Percentiles rank a stretch among this genome's conserved stretches.
Evolutionary conservation across 2,113 vertebrate species (phyloP).

Genomic region (Crotophaga sulcirostris): DNA sequence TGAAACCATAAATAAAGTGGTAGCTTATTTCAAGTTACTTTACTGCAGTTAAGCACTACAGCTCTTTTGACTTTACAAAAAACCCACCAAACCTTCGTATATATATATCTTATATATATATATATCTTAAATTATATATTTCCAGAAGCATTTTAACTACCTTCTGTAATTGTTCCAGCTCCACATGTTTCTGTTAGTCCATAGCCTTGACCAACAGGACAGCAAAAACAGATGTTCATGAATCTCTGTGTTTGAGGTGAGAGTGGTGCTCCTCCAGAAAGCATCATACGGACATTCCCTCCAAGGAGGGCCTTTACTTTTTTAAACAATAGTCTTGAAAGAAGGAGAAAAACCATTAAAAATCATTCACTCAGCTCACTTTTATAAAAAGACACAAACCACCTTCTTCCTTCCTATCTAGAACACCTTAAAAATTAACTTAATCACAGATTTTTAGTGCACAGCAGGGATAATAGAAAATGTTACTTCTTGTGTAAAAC

Average conservation of each 20-base stretch:
- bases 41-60: neutral
- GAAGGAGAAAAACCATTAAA: neutral
- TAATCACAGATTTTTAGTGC: neutral
- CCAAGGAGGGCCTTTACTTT: slow-evolving; percentile 91
- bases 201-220: slow-evolving; percentile 93
- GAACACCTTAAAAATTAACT: neutral
- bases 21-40: neutral
- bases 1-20: neutral
- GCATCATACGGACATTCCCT: slow-evolving; percentile 91
- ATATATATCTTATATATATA: too few relatives aligned
- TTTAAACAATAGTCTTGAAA: slow-evolving; percentile 85
- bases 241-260: slow-evolving; percentile 93
- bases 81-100: neutral
- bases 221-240: slow-evolving; percentile 98
- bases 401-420: neutral
- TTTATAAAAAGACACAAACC: neutral
- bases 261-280: slow-evolving; percentile 92
- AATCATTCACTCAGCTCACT: neutral
- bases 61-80: neutral
- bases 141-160: slow-evolving; percentile 57
- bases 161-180: slow-evolving; percentile 94
- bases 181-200: slow-evolving; percentile 96
- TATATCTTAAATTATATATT: neutral
- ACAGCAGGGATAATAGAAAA: neutral
- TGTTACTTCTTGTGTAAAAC: neutral